Evolutionary conservation across 2,113 vertebrate genomes (phyloP).

Genomic region (Oostethus manadensis): DNA sequence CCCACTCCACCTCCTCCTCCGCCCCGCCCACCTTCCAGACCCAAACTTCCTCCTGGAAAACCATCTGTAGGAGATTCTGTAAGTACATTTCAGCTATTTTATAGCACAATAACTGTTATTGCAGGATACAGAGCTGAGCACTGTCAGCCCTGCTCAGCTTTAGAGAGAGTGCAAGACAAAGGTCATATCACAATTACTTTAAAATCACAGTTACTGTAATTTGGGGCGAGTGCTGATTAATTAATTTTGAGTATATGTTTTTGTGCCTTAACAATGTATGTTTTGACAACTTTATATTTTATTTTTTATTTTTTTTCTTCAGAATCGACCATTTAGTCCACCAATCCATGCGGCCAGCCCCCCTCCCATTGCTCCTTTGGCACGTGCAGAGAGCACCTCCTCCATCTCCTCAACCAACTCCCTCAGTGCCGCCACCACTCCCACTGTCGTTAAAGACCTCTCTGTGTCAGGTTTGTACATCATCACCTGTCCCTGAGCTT

Average conservation of each 20-base stretch:
- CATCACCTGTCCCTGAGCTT: slow-evolving; percentile 12
- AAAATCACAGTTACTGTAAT: background rate
- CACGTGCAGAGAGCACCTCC: slow-evolving; percentile 94
- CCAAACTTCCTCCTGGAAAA: slow-evolving; percentile 90
- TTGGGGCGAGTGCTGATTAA: background rate
- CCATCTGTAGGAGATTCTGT: slow-evolving; percentile 80
- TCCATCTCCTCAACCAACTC: slow-evolving; percentile 98
- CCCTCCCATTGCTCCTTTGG: slow-evolving; percentile 90
- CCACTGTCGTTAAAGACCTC: slow-evolving; percentile 88
- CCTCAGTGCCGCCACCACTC: slow-evolving; percentile 93
- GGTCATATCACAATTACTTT: too few relatives aligned
- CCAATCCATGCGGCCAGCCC: slow-evolving; percentile 91
- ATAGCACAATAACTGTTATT: background rate
- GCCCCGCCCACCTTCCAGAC: slow-evolving; percentile 85
- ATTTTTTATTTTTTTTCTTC: slow-evolving; percentile 11
- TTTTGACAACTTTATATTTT: background rate
- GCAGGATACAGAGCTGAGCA: background rate
- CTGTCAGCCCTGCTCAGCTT: too few relatives aligned
- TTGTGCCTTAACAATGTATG: too few relatives aligned
- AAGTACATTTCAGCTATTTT: slow-evolving; percentile 46
- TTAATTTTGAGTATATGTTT: background rate
- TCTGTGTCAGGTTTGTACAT: slow-evolving; percentile 73
- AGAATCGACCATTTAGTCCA: slow-evolving; percentile 91
- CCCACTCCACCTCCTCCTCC: slow-evolving; percentile 84
- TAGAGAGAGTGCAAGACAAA: too few relatives aligned